These are phyloP conservation scores for Solenodon paradoxus DNA, from an alignment of 2,113 vertebrate genomes.

Conservation along the genomic window DNA sequence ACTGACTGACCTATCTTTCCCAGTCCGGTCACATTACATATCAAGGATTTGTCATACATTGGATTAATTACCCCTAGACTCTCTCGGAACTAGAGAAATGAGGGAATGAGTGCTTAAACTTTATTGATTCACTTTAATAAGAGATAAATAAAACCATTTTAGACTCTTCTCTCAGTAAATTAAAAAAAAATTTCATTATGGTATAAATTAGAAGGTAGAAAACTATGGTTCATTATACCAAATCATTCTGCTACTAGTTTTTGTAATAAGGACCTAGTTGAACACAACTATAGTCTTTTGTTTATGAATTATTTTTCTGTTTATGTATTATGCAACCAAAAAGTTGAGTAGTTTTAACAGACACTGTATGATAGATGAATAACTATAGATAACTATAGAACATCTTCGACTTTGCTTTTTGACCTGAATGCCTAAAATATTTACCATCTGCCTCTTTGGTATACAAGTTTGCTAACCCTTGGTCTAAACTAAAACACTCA, in stretches of 20 bases:
- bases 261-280: background rate
- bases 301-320: background rate
- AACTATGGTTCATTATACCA: background rate
- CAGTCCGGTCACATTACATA: background rate
- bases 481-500: background rate
- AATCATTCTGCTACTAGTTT: background rate
- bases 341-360: background rate
- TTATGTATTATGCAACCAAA: background rate
- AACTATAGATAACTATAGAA: background rate
- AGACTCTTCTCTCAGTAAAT: background rate
- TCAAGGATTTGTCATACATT: background rate
- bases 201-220: background rate
- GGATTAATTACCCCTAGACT: background rate
- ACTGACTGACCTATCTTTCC: background rate
- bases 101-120: background rate
- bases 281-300: background rate
- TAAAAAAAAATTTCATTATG: background rate
- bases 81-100: background rate
- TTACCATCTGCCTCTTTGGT: background rate
- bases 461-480: background rate
- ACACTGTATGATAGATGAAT: background rate
- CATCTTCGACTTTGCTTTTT: background rate
- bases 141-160: background rate
- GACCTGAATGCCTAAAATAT: background rate
- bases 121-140: background rate